Evolutionary conservation across 2,888 invertebrate species (phyloP), one percentile per base, ranked within the genome.

Genomic region (Flabesymbios commensalis): DNA sequence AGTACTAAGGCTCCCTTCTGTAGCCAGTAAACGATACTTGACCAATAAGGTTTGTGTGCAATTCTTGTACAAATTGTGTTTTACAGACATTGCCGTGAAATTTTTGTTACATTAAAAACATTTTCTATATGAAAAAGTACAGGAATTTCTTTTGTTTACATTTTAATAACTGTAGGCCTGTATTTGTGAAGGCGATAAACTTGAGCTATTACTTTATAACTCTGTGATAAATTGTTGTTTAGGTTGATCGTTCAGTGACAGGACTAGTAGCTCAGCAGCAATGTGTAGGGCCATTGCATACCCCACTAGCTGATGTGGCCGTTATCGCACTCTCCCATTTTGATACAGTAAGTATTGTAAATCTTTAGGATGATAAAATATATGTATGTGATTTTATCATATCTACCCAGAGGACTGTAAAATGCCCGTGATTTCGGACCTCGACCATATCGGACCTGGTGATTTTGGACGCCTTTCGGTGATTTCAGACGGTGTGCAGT

Each of bases 211-310:
- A n/a, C n/a, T n/a, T n/a, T n/a, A n/a, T n/a, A n/a, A n/a, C n/a
- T n/a, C n/a, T n/a, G n/a, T n/a, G n/a, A n/a, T n/a, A n/a, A n/a
- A 36, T 7, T 26, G 7, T 53, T 19, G 43, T 54, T 2, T 57
- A 67, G 67, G 67, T 71, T n/a, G 85, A 85, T 69, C 74, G 97
- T 43, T 96, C 95, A 79, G 97, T 98, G 7, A 91, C 94, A 1
- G 98, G 98, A 1, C 85, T 98, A 19, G 88, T 98, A 59, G 98
- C 94, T 0, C 97, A 97, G 82, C 98, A 99, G 77, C 99, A 99
- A 82, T 98, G 98, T 80, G 94, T 98, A 28, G 98, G 99, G 0
- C 96, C 97, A 0, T 84, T 98, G 0, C 98, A 98, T 81, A 94
- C 95, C 0, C 98, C 99, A 0, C 84, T 98, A 3, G 93, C 97